A percentile compares a stretch with the other conserved stretches of the same genome.
Evolutionary conservation across 2,113 vertebrate genomes (phyloP).

Genomic region (Cyprinodon brontotheroides): DNA sequence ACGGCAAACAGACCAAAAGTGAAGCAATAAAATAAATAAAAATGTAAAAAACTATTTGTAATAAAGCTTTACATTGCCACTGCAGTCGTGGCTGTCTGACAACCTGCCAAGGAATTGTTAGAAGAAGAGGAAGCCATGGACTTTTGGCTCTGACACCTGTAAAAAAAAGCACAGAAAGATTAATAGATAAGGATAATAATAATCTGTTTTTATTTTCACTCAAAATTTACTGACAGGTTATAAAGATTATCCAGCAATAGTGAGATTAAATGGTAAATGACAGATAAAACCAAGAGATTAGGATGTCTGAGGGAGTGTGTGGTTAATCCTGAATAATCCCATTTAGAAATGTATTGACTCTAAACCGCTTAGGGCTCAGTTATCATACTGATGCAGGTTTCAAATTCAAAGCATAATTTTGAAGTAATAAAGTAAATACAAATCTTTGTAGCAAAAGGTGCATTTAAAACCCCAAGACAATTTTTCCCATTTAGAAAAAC

Average conservation of each 20-base stretch:
- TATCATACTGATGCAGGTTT: not conserved
- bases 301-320: slow-evolving; percentile 21
- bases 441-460: not conserved
- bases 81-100: slow-evolving; percentile 65
- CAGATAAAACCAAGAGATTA: slow-evolving; percentile 61
- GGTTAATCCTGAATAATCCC: slow-evolving; percentile 67
- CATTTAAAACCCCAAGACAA: not conserved
- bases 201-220: not conserved
- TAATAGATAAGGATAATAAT: not conserved
- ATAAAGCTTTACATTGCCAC: slow-evolving; percentile 59
- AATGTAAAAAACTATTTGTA: slow-evolving; percentile 5
- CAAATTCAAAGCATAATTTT: not conserved
- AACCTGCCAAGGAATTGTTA: slow-evolving; percentile 80
- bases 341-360: slow-evolving; percentile 36
- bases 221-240: slow-evolving; percentile 22
- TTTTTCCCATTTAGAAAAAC: no score
- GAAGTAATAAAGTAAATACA: not conserved
- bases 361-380: slow-evolving; percentile 34
- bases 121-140: slow-evolving; percentile 84
- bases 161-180: not conserved
- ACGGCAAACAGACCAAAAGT: slow-evolving; percentile 29
- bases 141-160: slow-evolving; percentile 89
- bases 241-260: slow-evolving; percentile 24
- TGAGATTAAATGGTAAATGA: slow-evolving; percentile 35
- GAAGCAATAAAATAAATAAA: slow-evolving; percentile 38